Evolutionary conservation across 2,888 invertebrate genomes (phyloP).

Genomic region (Perithous albicinctus): DNA sequence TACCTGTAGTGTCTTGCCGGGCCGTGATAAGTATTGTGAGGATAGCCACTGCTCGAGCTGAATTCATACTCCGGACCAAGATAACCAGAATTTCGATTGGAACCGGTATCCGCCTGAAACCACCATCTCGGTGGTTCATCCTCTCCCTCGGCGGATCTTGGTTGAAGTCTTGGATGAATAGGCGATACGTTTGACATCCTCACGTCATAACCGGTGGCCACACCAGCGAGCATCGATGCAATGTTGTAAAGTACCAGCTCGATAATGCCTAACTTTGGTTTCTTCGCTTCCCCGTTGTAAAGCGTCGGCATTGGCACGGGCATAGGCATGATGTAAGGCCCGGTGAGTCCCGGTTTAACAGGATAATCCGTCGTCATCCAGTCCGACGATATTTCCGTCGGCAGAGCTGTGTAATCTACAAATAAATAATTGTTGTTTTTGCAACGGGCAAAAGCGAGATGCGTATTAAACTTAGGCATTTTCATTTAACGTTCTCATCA

Average conservation of each 20-base stretch:
- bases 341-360: conserved; percentile 80
- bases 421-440: conserved; percentile 70
- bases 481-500: conserved; percentile 34
- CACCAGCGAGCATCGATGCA: conserved; percentile 95
- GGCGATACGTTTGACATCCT: conserved; percentile 94
- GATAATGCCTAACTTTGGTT: conserved; percentile 90
- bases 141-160: conserved; percentile 81
- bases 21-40: conserved; percentile 96
- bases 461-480: conserved; percentile 51
- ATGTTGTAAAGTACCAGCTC: conserved; percentile 95
- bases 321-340: conserved; percentile 83
- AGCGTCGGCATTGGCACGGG: conserved; percentile 93
- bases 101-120: conserved; percentile 79
- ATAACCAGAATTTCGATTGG: conserved; percentile 81
- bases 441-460: conserved; percentile 59
- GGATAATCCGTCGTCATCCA: conserved; percentile 80
- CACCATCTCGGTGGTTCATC: conserved; percentile 81
- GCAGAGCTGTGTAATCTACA: conserved; percentile 82
- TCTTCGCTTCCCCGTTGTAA: conserved; percentile 90
- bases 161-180: conserved; percentile 92
- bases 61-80: conserved; percentile 87
- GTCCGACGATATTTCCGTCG: conserved; percentile 78
- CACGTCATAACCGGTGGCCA: conserved; percentile 97
- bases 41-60: conserved; percentile 87
- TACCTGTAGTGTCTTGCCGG: conserved; percentile 90